These are phyloP conservation scores for Nothobranchius kuhntae DNA, from an alignment of 2,113 vertebrate species.

Conservation along the genomic window DNA sequence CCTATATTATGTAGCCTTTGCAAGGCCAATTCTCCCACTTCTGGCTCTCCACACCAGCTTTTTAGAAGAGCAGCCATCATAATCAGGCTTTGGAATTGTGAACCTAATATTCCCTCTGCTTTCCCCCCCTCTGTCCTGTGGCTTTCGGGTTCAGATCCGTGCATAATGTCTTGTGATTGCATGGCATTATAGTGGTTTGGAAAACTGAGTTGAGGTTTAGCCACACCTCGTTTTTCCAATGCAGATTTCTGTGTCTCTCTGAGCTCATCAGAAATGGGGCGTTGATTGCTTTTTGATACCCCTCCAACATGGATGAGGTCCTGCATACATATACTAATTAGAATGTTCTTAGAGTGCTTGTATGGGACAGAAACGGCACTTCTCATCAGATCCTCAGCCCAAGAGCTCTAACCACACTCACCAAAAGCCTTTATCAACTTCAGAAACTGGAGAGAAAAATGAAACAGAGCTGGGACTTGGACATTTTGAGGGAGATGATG, in stretches of 20 bases:
- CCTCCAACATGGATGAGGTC: conserved; percentile 82
- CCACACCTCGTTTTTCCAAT: conserved; percentile 77
- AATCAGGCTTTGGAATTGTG: conserved; percentile 78
- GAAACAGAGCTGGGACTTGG: conserved; percentile 20
- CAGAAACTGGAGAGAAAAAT: conserved; percentile 53
- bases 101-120: conserved; percentile 67
- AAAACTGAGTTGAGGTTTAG: conserved; percentile 70
- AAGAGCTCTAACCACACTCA: conserved; percentile 67
- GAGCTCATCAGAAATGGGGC: conserved; percentile 84
- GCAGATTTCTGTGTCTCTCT: conserved; percentile 72
- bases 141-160: conserved; percentile 76
- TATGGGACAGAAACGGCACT: conserved; percentile 66
- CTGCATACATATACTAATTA: conserved; percentile 85
- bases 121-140: conserved; percentile 50
- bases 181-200: conserved; percentile 73
- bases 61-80: conserved; percentile 69
- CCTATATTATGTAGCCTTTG: conserved; percentile 65
- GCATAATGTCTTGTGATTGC: conserved; percentile 83
- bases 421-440: conserved; percentile 64
- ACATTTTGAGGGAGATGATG: background rate
- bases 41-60: conserved; percentile 67
- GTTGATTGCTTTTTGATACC: conserved; percentile 87
- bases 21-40: conserved; percentile 69
- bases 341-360: conserved; percentile 68
- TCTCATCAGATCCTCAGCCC: conserved; percentile 71